Percentiles rank a stretch among this genome's conserved stretches.
Conservation (phyloP, 2,888 invertebrate genomes). For the Drosophila robusta region DNA sequence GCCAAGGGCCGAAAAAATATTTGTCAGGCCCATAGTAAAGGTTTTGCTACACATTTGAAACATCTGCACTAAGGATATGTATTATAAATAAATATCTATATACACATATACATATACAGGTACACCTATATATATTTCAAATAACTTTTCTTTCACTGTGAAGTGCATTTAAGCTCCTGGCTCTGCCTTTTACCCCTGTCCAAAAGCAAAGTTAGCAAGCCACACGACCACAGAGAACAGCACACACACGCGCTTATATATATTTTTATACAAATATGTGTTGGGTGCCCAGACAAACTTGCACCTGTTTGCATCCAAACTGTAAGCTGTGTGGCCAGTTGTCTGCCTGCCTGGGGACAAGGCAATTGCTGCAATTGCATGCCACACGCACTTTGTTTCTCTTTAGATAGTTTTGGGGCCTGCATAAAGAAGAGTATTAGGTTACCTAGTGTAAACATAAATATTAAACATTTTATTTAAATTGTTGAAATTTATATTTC, state of each 20-base stretch:
- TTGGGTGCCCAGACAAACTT: slow-evolving; percentile 43
- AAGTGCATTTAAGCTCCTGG: slow-evolving; percentile 68
- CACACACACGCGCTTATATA: slow-evolving; percentile 1
- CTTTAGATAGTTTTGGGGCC: slow-evolving; percentile 20
- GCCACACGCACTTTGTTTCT: slow-evolving; percentile 47
- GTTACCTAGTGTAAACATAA: slow-evolving; percentile 50
- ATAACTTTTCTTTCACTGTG: slow-evolving; percentile 58
- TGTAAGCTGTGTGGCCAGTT: slow-evolving; percentile 34
- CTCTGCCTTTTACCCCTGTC: slow-evolving; percentile 25
- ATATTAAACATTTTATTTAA: slow-evolving; percentile 62
- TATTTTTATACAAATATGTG: slow-evolving; percentile 10
- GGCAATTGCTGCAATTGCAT: slow-evolving; percentile 6
- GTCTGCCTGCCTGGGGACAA: not conserved
- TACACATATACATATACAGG: not conserved
- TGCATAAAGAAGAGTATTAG: slow-evolving; percentile 40
- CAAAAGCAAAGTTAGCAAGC: slow-evolving; percentile 55
- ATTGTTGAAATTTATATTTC: slow-evolving; percentile 52
- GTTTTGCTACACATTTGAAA: slow-evolving; percentile 2
- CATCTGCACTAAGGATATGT: slow-evolving; percentile 17
- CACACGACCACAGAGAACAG: slow-evolving; percentile 28
- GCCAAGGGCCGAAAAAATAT: not conserved
- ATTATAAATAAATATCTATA: slow-evolving; percentile 57
- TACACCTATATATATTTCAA: slow-evolving; percentile 31
- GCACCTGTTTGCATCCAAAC: slow-evolving; percentile 72
- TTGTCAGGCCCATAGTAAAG: not conserved